These are phyloP conservation scores for Heliconius hortense DNA, from an alignment of 2,888 invertebrate species.

Conservation along the genomic window DNA sequence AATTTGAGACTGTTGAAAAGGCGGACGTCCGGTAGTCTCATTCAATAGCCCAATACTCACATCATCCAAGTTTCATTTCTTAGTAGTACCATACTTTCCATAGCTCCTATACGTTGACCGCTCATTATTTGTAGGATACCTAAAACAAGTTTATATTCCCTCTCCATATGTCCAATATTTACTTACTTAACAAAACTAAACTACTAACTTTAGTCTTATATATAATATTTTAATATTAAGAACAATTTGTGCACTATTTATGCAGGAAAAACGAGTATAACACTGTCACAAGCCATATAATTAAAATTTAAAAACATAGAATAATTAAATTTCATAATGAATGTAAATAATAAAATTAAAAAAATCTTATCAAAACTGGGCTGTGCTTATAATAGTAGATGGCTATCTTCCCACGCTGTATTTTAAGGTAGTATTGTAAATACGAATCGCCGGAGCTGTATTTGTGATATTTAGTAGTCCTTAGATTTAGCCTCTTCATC, in stretches of 20 bases:
- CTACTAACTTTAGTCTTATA: no score
- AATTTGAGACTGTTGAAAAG: no score
- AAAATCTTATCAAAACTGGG: neutral
- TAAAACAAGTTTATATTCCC: neutral
- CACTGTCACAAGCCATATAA: neutral
- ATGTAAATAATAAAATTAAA: neutral
- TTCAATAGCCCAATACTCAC: no score
- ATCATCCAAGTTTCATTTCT: no score
- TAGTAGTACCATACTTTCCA: neutral
- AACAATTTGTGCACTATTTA: neutral
- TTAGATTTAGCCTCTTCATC: neutral
- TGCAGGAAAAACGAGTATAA: neutral
- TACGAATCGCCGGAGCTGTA: neutral
- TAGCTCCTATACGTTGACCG: neutral
- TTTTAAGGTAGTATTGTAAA: conserved; percentile 7
- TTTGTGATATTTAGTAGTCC: conserved; percentile 14
- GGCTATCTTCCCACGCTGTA: neutral
- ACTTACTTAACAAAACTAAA: neutral
- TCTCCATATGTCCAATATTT: no score
- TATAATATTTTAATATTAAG: no score
- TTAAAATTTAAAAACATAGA: no score
- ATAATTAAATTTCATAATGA: neutral
- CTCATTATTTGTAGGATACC: neutral
- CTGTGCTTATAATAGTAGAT: neutral
- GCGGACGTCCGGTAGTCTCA: no score